Conservation (phyloP, 2,888 invertebrate genomes). For the Nemurella pictetii region DNA sequence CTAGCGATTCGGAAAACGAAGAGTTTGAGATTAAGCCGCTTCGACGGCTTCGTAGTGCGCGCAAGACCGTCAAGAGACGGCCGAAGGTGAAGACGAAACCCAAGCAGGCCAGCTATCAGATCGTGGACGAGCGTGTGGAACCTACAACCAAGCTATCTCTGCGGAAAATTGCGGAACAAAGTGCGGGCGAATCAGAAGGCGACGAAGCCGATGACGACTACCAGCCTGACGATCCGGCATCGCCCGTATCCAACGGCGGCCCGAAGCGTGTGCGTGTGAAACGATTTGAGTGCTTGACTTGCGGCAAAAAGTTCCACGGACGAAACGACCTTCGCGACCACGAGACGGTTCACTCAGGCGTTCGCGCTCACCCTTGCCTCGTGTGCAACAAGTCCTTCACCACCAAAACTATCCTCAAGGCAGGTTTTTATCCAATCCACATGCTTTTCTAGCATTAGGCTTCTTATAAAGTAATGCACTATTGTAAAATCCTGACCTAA, state of each 20-base stretch:
- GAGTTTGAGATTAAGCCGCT: background rate
- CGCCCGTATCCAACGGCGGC: background rate
- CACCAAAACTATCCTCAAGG: constrained; percentile 36
- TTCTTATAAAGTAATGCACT: no score
- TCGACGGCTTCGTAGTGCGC: background rate
- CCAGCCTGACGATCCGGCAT: background rate
- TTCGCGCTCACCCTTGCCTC: constrained; percentile 29
- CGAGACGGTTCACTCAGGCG: constrained; percentile 36
- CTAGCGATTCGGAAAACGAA: background rate
- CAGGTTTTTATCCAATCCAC: no score
- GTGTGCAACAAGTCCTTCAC: constrained; percentile 37
- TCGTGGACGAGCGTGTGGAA: background rate
- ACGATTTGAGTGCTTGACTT: constrained; percentile 35
- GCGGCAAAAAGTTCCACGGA: constrained; percentile 37
- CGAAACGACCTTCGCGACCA: constrained; percentile 35
- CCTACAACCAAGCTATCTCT: background rate
- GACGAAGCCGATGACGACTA: background rate
- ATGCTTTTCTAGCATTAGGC: no score
- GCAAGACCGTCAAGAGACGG: background rate
- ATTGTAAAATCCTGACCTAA: no score
- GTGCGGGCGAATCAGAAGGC: background rate
- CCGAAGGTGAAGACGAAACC: background rate
- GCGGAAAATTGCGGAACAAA: constrained; percentile 7
- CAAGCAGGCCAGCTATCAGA: background rate
- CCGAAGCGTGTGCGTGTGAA: constrained; percentile 1